Percentiles rank a stretch among this genome's conserved stretches.
Evolutionary conservation across 2,113 vertebrate genomes (phyloP).

Genomic region (Pelmatolapia mariae): DNA sequence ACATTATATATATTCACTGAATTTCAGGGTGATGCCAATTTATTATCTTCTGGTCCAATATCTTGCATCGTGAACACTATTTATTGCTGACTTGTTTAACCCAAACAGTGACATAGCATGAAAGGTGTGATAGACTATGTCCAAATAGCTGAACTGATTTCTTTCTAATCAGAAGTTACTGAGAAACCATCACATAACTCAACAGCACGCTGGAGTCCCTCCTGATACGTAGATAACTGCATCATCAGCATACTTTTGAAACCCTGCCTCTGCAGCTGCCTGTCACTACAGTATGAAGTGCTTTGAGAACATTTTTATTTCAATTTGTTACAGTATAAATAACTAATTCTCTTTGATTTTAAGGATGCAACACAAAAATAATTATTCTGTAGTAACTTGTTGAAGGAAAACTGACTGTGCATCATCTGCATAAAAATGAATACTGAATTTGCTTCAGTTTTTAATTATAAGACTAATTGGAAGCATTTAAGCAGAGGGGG

Average conservation of each 20-base stretch:
- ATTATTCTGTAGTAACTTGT: background rate
- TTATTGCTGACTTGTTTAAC: background rate
- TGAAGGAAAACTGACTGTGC: background rate
- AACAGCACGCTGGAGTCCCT: background rate
- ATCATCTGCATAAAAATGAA: background rate
- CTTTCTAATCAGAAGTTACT: background rate
- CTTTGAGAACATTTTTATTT: background rate
- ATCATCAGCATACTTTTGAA: background rate
- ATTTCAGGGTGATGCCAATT: background rate
- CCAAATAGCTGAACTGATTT: background rate
- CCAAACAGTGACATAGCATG: background rate
- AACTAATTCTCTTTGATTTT: background rate
- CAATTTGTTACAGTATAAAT: background rate
- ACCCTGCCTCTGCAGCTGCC: background rate
- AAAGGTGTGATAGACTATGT: background rate
- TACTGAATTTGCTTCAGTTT: background rate
- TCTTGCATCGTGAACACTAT: background rate
- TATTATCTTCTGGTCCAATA: background rate
- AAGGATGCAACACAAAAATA: background rate
- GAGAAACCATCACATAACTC: background rate
- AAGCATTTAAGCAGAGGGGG: background rate
- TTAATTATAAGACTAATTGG: background rate
- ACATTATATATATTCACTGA: background rate
- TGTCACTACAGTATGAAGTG: background rate
- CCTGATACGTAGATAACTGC: background rate